Evolutionary conservation across 2,797 vertebrate genomes (phyloP).

Genomic region (Fistularia tabacaria): DNA sequence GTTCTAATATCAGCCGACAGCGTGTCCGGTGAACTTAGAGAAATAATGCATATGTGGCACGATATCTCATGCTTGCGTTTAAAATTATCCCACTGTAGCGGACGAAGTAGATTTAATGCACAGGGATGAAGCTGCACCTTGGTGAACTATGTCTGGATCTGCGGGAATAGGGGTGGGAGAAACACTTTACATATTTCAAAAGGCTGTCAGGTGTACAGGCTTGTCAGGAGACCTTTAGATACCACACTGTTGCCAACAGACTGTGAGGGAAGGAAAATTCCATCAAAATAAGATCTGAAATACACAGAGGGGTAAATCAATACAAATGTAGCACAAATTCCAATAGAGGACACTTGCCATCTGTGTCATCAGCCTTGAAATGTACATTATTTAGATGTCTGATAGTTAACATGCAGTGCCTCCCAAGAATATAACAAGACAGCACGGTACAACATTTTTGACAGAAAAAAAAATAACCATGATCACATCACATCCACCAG

Average conservation of each 20-base stretch:
- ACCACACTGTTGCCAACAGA: constrained; percentile 5
- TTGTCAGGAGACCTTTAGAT: constrained; percentile 11
- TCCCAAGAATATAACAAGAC: no score
- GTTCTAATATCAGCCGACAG: constrained; percentile 21
- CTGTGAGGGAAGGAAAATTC: background rate
- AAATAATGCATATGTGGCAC: background rate
- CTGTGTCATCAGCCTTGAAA: no score
- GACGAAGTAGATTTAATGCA: no score
- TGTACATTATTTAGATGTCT: no score
- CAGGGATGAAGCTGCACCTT: constrained; percentile 10
- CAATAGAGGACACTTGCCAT: no score
- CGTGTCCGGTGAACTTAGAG: constrained; percentile 4
- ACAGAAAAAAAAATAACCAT: no score
- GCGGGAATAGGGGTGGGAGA: constrained; percentile 19
- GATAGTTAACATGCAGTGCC: no score
- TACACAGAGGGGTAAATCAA: no score
- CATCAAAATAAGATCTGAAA: background rate
- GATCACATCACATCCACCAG: no score
- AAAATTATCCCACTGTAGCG: no score
- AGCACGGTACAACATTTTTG: no score
- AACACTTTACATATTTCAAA: constrained; percentile 31
- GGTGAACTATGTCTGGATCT: constrained; percentile 27
- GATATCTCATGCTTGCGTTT: background rate
- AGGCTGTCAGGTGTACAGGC: constrained; percentile 18
- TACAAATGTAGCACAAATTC: no score